Conservation (phyloP, 2,888 invertebrate species). For the Pyrrhosoma nymphula region DNA sequence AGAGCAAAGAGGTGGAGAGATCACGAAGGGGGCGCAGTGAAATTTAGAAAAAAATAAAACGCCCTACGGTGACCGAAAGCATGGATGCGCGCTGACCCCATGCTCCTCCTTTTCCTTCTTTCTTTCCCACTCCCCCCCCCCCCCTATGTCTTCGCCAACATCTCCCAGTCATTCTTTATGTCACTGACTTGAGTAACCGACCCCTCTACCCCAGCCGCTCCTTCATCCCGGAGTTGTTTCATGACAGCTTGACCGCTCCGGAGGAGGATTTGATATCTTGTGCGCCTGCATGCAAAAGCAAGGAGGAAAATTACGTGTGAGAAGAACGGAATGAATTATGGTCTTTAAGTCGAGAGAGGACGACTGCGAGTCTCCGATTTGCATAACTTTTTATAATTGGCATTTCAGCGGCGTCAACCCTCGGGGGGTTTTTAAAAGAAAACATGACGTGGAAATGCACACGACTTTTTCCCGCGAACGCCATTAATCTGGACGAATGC, state of each 20-base stretch:
- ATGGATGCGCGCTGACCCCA: conserved; percentile 40
- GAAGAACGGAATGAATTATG: not conserved
- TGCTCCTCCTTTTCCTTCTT: not conserved
- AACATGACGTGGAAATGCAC: not conserved
- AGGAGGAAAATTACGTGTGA: conserved; percentile 15
- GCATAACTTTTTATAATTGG: conserved; percentile 30
- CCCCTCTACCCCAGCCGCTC: not conserved
- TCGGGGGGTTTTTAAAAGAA: not conserved
- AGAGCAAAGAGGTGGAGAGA: not conserved
- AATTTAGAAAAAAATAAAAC: not conserved
- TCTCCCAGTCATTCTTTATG: not conserved
- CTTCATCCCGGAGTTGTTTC: conserved; percentile 24
- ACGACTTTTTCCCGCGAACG: not conserved
- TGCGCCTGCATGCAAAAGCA: not conserved
- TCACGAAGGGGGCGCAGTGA: not conserved
- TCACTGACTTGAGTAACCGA: conserved; percentile 20
- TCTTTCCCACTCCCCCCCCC: not conserved
- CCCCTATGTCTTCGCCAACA: not conserved
- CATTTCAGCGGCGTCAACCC: not conserved
- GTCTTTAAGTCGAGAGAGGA: conserved; percentile 12
- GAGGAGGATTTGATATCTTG: not conserved
- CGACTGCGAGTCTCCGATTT: not conserved
- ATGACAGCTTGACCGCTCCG: conserved; percentile 55
- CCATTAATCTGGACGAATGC: not conserved
- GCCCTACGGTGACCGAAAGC: not conserved